Conservation (phyloP, 2,888 invertebrate genomes). For the Gymnosoma rotundatum region DNA sequence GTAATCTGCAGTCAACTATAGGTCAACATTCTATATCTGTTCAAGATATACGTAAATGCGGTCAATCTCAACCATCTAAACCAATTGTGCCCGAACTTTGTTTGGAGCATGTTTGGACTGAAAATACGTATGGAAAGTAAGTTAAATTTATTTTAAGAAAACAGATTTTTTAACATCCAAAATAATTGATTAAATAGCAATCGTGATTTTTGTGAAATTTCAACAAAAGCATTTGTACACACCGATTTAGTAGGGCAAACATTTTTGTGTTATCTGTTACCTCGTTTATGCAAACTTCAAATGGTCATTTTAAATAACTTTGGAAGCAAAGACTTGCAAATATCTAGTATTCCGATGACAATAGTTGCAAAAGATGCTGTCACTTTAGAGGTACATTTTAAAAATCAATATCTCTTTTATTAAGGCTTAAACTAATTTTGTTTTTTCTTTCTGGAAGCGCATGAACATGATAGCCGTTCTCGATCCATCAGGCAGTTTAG, state of each 20-base stretch:
- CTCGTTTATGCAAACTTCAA: slow-evolving; percentile 80
- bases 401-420: background rate
- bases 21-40: slow-evolving; percentile 79
- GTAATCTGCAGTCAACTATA: slow-evolving; percentile 79
- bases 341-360: slow-evolving; percentile 88
- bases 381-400: slow-evolving; percentile 85
- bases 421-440: background rate
- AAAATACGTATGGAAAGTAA: slow-evolving; percentile 84
- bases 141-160: slow-evolving; percentile 72
- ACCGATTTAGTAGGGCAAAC: slow-evolving; percentile 93
- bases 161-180: background rate
- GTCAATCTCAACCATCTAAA: slow-evolving; percentile 84
- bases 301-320: slow-evolving; percentile 86
- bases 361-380: slow-evolving; percentile 93
- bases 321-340: slow-evolving; percentile 85
- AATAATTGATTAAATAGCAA: slow-evolving; percentile 72
- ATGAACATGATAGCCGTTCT: slow-evolving; percentile 92
- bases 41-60: slow-evolving; percentile 82
- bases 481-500: slow-evolving; percentile 90
- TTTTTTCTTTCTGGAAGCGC: slow-evolving; percentile 80
- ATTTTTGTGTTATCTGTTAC: slow-evolving; percentile 90
- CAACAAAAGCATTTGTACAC: slow-evolving; percentile 90
- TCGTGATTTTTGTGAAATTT: slow-evolving; percentile 84
- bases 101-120: slow-evolving; percentile 95
- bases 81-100: slow-evolving; percentile 93